Evolutionary conservation across 2,888 invertebrate species (phyloP).

Genomic region (Melitaea athalia): DNA sequence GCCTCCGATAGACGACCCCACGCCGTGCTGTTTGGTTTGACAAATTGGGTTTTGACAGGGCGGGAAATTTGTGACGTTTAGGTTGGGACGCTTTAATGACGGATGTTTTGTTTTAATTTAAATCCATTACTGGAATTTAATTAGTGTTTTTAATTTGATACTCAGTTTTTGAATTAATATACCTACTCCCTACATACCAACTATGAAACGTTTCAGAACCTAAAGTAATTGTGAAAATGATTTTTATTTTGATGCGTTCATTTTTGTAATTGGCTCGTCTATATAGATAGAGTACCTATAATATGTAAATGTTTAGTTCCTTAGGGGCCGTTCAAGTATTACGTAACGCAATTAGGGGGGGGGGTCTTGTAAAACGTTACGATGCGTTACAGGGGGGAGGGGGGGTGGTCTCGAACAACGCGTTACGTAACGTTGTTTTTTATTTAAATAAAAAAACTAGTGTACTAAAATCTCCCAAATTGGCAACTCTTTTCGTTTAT

Average conservation of each 20-base stretch:
- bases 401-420: no score
- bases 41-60: constrained; percentile 81
- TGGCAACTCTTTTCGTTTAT: no score
- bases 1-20: constrained; percentile 51
- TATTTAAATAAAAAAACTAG: no score
- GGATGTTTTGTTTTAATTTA: constrained; percentile 59
- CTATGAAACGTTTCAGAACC: background rate
- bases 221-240: background rate
- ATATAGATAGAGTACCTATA: no score
- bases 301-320: no score
- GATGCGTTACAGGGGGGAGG: no score
- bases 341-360: no score
- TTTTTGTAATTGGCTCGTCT: no score
- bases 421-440: no score
- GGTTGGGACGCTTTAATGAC: constrained; percentile 56
- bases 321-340: no score
- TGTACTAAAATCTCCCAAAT: no score
- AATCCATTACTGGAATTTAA: background rate
- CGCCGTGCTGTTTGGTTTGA: constrained; percentile 75
- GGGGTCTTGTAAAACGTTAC: no score
- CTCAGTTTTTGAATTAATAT: background rate
- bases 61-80: constrained; percentile 64
- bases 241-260: background rate
- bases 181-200: background rate
- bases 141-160: background rate